Evolutionary conservation across 2,797 vertebrate species (phyloP).

Genomic region (Hephaestus fuliginosus): DNA sequence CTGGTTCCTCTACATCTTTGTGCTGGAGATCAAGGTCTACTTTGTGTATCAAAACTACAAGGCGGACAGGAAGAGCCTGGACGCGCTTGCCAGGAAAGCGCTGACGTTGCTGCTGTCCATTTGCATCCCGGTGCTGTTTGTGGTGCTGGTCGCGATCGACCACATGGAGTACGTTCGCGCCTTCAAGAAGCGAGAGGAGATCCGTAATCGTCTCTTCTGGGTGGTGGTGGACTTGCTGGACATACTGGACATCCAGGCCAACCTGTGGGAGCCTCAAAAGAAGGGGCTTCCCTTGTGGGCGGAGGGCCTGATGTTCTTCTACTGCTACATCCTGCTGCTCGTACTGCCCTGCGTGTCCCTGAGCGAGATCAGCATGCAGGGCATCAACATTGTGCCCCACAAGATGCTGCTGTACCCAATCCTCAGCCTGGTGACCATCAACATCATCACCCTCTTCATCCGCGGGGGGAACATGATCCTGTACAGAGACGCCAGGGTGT

Average conservation of each 20-base stretch:
- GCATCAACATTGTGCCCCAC: slow-evolving; percentile 88
- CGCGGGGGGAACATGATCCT: slow-evolving; percentile 90
- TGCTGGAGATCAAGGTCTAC: slow-evolving; percentile 91
- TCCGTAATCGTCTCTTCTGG: slow-evolving; percentile 91
- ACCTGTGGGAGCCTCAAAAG: slow-evolving; percentile 91
- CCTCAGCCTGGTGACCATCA: slow-evolving; percentile 89
- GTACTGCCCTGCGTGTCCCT: slow-evolving; percentile 88
- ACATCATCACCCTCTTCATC: slow-evolving; percentile 89
- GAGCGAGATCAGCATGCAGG: slow-evolving; percentile 92
- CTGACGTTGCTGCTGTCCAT: slow-evolving; percentile 87
- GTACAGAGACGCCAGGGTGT: slow-evolving; percentile 87
- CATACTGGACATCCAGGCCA: slow-evolving; percentile 92
- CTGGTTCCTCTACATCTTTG: slow-evolving; percentile 91
- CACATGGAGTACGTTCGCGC: slow-evolving; percentile 92
- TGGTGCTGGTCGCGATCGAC: slow-evolving; percentile 87
- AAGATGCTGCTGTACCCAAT: slow-evolving; percentile 91
- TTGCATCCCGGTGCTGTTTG: slow-evolving; percentile 86
- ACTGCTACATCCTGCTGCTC: slow-evolving; percentile 90
- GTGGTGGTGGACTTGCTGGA: slow-evolving; percentile 93
- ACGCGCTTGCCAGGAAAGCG: slow-evolving; percentile 87
- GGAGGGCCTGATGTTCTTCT: slow-evolving; percentile 90
- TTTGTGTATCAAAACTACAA: slow-evolving; percentile 94
- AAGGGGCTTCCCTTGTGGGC: slow-evolving; percentile 88
- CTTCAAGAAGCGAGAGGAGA: slow-evolving; percentile 91
- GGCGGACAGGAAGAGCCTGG: slow-evolving; percentile 89